Conservation (phyloP, 2,797 vertebrate species). For the Acipenser ruthenus region DNA sequence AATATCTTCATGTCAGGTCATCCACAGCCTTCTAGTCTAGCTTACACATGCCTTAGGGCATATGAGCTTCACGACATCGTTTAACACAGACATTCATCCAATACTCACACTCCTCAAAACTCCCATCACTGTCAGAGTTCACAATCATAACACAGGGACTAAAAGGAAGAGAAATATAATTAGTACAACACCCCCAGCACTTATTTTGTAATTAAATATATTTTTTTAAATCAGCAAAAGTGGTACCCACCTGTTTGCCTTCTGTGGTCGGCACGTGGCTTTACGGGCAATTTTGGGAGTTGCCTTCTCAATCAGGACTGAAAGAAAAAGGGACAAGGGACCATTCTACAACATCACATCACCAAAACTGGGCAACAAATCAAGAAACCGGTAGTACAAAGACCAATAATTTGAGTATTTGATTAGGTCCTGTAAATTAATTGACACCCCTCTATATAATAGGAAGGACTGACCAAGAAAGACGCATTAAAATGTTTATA, state of each 20-base stretch:
- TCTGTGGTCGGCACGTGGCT: conserved; percentile 24
- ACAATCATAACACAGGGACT: conserved; percentile 34
- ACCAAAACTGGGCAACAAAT: too few species aligned
- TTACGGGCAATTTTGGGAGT: conserved; percentile 34
- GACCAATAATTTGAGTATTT: too few species aligned
- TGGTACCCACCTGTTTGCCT: conserved; percentile 28
- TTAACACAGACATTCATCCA: conserved; percentile 26
- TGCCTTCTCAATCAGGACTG: conserved; percentile 39
- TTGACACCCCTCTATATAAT: too few species aligned
- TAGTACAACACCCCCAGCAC: neutral
- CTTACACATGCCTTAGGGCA: too few species aligned
- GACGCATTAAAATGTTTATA: too few species aligned
- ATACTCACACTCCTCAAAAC: conserved; percentile 60
- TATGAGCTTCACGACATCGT: too few species aligned
- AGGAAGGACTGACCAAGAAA: too few species aligned
- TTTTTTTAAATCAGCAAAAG: too few species aligned
- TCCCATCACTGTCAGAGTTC: conserved; percentile 54
- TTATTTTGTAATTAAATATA: too few species aligned
- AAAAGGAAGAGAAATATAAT: conserved; percentile 3
- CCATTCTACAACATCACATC: too few species aligned
- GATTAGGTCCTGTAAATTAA: too few species aligned
- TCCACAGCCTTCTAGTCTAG: neutral
- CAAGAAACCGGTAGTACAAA: too few species aligned
- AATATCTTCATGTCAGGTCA: conserved; percentile 4
- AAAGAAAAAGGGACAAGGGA: neutral